These are phyloP conservation scores for Scaptomyza montana DNA, from an alignment of 1,140 invertebrate genomes.

Conservation along the genomic window DNA sequence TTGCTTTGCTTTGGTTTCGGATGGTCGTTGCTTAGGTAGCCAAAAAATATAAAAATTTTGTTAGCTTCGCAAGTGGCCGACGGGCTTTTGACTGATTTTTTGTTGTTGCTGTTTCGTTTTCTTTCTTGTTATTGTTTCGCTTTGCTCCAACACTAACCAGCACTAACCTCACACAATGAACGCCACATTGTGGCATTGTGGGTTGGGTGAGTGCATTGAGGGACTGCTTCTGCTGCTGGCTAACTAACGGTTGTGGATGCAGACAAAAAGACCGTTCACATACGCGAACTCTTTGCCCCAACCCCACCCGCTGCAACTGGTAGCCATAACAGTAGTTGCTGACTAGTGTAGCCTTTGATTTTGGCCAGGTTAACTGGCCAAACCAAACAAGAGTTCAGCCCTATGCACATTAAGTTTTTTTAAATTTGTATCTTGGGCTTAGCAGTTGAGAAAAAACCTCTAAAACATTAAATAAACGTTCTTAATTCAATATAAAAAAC, in stretches of 20 bases:
- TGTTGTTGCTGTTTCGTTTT: conserved; percentile 9
- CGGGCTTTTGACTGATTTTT: conserved; percentile 70
- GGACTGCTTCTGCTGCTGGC: neutral
- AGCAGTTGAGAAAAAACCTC: neutral
- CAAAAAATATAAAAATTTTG: conserved; percentile 18
- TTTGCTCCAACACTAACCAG: conserved; percentile 46
- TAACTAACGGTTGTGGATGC: conserved; percentile 54
- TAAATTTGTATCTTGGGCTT: neutral
- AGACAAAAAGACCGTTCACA: conserved; percentile 61
- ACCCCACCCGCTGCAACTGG: conserved; percentile 4
- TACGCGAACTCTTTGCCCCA: conserved; percentile 2
- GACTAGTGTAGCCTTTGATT: conserved; percentile 14
- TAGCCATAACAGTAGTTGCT: conserved; percentile 26
- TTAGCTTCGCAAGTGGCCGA: conserved; percentile 54
- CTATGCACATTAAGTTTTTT: neutral
- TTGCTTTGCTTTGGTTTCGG: neutral
- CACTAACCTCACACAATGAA: conserved; percentile 65
- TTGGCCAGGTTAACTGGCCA: conserved; percentile 14
- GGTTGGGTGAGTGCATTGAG: no score
- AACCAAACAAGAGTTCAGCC: neutral
- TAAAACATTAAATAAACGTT: no score
- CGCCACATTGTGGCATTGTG: conserved; percentile 35
- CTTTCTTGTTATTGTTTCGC: conserved; percentile 11
- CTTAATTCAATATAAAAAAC: no score
- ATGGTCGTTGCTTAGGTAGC: conserved; percentile 33